These are phyloP conservation scores for Panagrolaimus sp. DNA, from an alignment of 1,140 invertebrate genomes.

Conservation along the genomic window DNA sequence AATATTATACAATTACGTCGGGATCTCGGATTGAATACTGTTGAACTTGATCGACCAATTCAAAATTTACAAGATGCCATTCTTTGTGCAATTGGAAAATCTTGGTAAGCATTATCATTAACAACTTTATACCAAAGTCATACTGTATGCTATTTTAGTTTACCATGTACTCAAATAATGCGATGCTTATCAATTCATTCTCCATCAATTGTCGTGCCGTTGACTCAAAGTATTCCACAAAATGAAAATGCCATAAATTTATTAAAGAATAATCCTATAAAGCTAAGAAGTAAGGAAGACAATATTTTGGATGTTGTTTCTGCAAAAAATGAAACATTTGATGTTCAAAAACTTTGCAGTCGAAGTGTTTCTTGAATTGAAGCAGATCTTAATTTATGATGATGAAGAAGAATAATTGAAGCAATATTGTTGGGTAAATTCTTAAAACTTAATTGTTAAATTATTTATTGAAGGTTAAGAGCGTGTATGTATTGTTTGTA, in stretches of 20 bases:
- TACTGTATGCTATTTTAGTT: conserved; percentile 16
- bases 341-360: neutral
- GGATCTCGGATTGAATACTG: conserved; percentile 40
- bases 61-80: conserved; percentile 32
- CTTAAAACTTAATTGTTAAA: too few species aligned
- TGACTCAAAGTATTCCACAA: conserved; percentile 12
- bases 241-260: neutral
- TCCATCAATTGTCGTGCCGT: neutral
- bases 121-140: neutral
- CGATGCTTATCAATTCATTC: neutral
- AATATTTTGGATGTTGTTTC: conserved; percentile 11
- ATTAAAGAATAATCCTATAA: too few species aligned
- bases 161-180: neutral
- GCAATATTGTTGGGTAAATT: too few species aligned
- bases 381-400: too few species aligned
- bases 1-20: conserved; percentile 42
- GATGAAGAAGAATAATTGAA: too few species aligned
- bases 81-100: conserved; percentile 27
- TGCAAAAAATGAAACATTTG: conserved; percentile 11
- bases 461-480: too few species aligned
- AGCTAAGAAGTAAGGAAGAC: neutral
- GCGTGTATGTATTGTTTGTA: too few species aligned
- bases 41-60: conserved; percentile 29
- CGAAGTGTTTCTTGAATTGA: conserved; percentile 8
- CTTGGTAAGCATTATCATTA: conserved; percentile 16